A percentile compares a stretch with the other conserved stretches of the same genome.
Conservation (phyloP, 1,140 invertebrate species). For the Pomacea maculata region DNA sequence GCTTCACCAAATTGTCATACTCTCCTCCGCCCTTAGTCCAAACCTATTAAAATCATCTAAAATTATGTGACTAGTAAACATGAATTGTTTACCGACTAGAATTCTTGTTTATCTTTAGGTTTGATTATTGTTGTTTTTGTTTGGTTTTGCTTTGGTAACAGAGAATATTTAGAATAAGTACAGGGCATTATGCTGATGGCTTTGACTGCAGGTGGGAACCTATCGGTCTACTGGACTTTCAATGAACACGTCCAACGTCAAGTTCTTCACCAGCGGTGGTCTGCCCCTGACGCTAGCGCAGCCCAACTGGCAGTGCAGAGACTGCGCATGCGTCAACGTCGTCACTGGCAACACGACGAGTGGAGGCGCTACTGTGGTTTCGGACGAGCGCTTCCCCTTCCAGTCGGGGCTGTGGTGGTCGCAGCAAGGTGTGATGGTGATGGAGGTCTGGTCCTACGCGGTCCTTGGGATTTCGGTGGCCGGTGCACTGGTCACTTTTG, state of each 20-base stretch:
- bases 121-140: too few relatives aligned
- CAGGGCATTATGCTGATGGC: too few relatives aligned
- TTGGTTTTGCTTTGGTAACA: too few relatives aligned
- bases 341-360: conserved; percentile 12
- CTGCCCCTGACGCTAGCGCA: not conserved
- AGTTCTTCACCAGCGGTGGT: conserved; percentile 16
- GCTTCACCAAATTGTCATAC: too few relatives aligned
- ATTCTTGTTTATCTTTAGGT: too few relatives aligned
- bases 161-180: too few relatives aligned
- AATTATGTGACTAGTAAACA: too few relatives aligned
- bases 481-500: conserved; percentile 61
- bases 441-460: conserved; percentile 45
- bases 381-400: not conserved
- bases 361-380: not conserved
- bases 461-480: conserved; percentile 42
- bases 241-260: conserved; percentile 14
- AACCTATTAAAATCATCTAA: too few relatives aligned
- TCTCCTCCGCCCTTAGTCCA: too few relatives aligned
- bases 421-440: conserved; percentile 39
- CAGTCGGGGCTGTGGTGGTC: not conserved
- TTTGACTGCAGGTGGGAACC: conserved; percentile 4
- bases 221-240: conserved; percentile 4
- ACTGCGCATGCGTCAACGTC: conserved; percentile 41
- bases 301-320: not conserved
- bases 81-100: too few relatives aligned